These are phyloP conservation scores for Spondyliosoma cantharus DNA, from an alignment of 2,797 vertebrate species.

Conservation along the genomic window DNA sequence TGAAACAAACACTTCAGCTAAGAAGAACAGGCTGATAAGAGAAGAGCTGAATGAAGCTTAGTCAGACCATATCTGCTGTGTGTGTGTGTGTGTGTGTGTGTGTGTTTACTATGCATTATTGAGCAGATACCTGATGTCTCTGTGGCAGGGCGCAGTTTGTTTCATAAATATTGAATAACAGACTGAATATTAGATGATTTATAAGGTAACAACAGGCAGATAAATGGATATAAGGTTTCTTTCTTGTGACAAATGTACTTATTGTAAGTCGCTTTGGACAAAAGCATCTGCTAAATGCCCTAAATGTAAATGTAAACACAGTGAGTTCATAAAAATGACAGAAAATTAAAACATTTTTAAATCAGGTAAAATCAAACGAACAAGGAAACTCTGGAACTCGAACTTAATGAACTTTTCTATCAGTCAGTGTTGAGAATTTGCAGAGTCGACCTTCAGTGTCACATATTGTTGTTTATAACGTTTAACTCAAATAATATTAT, in stretches of 20 bases:
- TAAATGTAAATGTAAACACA: too few relatives aligned
- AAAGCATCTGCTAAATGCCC: too few relatives aligned
- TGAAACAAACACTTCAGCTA: slow-evolving; percentile 70
- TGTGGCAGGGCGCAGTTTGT: slow-evolving; percentile 1
- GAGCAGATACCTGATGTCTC: slow-evolving; percentile 28
- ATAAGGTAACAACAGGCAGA: neutral
- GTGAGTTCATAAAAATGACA: neutral
- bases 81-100: slow-evolving; percentile 28
- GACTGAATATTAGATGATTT: neutral
- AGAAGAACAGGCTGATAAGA: slow-evolving; percentile 63
- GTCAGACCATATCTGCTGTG: slow-evolving; percentile 1
- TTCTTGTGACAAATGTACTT: too few relatives aligned
- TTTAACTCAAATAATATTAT: too few relatives aligned
- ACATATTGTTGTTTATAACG: too few relatives aligned
- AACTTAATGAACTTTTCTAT: neutral
- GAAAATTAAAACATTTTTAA: neutral
- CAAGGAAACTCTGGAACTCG: neutral
- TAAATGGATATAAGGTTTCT: too few relatives aligned
- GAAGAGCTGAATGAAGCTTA: slow-evolving; percentile 23
- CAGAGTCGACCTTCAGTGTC: too few relatives aligned
- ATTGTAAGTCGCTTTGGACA: too few relatives aligned
- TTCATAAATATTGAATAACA: neutral
- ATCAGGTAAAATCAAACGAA: neutral
- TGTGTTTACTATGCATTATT: slow-evolving; percentile 24
- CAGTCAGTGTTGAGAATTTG: too few relatives aligned